Evolutionary conservation across 2,888 invertebrate species (phyloP).

Genomic region (Volucella bombylans): DNA sequence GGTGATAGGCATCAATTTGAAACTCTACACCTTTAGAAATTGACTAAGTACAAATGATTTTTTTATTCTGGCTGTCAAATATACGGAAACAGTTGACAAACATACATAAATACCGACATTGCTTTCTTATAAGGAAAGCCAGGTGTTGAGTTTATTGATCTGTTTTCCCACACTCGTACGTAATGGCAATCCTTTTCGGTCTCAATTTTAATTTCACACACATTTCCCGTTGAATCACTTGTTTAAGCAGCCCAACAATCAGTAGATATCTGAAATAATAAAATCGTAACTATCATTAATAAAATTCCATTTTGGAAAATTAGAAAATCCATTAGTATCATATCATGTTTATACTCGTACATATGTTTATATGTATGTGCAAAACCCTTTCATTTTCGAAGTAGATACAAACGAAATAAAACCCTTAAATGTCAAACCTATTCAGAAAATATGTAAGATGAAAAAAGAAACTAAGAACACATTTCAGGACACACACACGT

Average conservation of each 20-base stretch:
- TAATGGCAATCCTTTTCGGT: no score
- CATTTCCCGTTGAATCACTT: conserved; percentile 44
- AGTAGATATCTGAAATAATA: conserved; percentile 13
- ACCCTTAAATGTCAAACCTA: conserved; percentile 64
- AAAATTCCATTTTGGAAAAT: conserved; percentile 61
- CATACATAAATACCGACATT: no score
- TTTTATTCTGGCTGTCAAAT: no score
- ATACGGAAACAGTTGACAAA: no score
- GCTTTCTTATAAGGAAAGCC: no score
- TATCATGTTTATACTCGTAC: not conserved
- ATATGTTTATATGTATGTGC: conserved; percentile 65
- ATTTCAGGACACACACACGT: conserved; percentile 44
- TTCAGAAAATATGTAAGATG: conserved; percentile 44
- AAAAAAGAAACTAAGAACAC: conserved; percentile 27
- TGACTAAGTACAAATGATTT: no score
- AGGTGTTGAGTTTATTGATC: no score
- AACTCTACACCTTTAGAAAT: no score
- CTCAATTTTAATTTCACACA: not conserved
- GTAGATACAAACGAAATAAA: conserved; percentile 51
- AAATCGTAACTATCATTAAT: conserved; percentile 70
- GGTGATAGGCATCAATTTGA: no score
- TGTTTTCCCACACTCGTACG: no score
- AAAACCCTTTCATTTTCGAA: conserved; percentile 78
- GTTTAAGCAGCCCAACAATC: conserved; percentile 31
- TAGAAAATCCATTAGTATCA: conserved; percentile 69